phyloP scores from a whole-genome alignment of 1,140 invertebrate species.

The Pachypsylla venusta region DNA sequence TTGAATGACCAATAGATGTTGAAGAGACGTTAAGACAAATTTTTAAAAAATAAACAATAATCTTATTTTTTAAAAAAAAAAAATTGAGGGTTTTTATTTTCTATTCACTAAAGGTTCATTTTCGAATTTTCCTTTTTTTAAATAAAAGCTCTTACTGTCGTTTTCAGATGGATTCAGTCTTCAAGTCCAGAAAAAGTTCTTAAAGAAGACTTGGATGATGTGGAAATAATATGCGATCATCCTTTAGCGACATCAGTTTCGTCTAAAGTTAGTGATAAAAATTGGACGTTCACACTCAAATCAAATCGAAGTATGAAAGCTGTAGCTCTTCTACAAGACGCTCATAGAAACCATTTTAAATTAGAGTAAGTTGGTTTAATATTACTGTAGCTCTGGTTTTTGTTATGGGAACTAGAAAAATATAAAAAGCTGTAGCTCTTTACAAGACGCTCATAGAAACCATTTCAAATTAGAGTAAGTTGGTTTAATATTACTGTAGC shows the following conservation, averaged over 20 bases:
- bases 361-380: conserved; percentile 9
- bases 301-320: conserved; percentile 35
- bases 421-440: conserved; percentile 50
- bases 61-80: too few relatives aligned
- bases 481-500: too few relatives aligned
- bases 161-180: conserved; percentile 38
- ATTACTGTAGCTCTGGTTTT: too few relatives aligned
- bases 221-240: conserved; percentile 42
- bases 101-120: too few relatives aligned
- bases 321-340: conserved; percentile 53
- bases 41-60: too few relatives aligned
- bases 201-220: conserved; percentile 39
- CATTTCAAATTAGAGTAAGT: conserved; percentile 38
- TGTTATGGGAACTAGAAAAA: too few relatives aligned
- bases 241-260: conserved; percentile 45
- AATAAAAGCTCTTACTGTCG: too few relatives aligned
- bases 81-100: too few relatives aligned
- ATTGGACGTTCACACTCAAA: conserved; percentile 49
- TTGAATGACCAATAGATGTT: too few relatives aligned
- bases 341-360: conserved; percentile 51
- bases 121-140: too few relatives aligned
- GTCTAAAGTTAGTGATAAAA: conserved; percentile 45
- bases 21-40: too few relatives aligned
- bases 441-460: conserved; percentile 52
- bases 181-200: conserved; percentile 40